Conservation (phyloP, 2,797 vertebrate genomes). For the Sebastes cheni region DNA sequence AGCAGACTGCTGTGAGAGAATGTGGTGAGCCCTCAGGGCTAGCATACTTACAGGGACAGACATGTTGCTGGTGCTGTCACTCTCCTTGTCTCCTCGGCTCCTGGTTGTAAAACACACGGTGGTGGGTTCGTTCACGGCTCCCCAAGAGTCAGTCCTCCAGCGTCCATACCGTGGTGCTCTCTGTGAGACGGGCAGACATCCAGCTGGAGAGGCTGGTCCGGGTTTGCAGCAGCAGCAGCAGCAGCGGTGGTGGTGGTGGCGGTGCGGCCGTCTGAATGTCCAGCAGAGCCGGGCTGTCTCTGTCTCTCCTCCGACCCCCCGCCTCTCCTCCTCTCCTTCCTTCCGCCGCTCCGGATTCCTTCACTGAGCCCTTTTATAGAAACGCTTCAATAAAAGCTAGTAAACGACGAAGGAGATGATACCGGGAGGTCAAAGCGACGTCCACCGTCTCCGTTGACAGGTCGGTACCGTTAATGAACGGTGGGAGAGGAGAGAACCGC, state of each 20-base stretch:
- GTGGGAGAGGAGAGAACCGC: background rate
- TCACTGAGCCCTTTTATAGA: background rate
- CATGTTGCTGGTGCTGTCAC: slow-evolving; percentile 66
- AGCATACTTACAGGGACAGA: slow-evolving; percentile 81
- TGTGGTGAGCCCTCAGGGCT: background rate
- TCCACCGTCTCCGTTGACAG: background rate
- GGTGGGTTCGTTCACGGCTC: slow-evolving; percentile 19
- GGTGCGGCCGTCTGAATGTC: slow-evolving; percentile 13
- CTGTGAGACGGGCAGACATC: background rate
- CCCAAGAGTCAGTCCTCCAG: slow-evolving; percentile 37
- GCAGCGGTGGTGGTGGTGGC: too few species aligned
- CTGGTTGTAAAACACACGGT: background rate
- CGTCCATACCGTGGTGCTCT: slow-evolving; percentile 39
- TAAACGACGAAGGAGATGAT: background rate
- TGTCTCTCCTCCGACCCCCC: background rate
- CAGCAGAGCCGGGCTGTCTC: background rate
- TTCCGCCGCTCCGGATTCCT: background rate
- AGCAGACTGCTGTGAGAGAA: background rate
- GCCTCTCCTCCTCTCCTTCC: background rate
- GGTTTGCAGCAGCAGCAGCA: background rate
- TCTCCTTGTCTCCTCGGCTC: slow-evolving; percentile 15
- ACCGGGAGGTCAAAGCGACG: background rate
- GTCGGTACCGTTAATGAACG: background rate
- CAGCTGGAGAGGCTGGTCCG: background rate
- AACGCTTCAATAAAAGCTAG: background rate